Percentiles rank a stretch among this genome's conserved stretches.
These are phyloP conservation scores for Garra rufa DNA, from an alignment of 2,113 vertebrate species.

Conservation along the genomic window DNA sequence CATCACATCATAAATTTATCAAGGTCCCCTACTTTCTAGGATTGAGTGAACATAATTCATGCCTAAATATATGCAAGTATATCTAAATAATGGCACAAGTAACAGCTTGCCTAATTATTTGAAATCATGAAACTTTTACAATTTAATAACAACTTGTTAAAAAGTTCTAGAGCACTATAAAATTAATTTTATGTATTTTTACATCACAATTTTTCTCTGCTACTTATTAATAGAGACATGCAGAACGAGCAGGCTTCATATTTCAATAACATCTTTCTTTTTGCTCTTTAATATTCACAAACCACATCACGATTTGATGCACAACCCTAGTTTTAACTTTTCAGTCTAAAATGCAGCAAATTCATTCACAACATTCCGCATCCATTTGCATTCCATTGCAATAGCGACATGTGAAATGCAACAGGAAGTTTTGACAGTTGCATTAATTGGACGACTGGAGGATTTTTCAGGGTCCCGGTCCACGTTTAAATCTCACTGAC, in stretches of 20 bases:
- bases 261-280: no score
- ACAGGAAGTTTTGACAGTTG: neutral
- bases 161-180: no score
- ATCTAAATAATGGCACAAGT: neutral
- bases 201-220: no score
- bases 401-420: neutral
- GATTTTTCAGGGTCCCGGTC: neutral
- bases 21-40: neutral
- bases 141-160: no score
- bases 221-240: no score
- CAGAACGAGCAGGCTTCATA: no score
- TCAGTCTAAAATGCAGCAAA: neutral
- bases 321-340: neutral
- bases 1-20: neutral
- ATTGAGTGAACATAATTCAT: neutral
- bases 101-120: no score
- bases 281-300: neutral
- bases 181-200: no score
- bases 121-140: no score
- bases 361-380: no score
- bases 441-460: neutral
- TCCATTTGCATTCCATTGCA: neutral
- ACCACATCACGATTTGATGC: neutral
- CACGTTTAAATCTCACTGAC: neutral
- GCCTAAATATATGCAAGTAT: neutral